Evolutionary conservation across 2,888 invertebrate species (phyloP).

Genomic region (Diabrotica balteata): DNA sequence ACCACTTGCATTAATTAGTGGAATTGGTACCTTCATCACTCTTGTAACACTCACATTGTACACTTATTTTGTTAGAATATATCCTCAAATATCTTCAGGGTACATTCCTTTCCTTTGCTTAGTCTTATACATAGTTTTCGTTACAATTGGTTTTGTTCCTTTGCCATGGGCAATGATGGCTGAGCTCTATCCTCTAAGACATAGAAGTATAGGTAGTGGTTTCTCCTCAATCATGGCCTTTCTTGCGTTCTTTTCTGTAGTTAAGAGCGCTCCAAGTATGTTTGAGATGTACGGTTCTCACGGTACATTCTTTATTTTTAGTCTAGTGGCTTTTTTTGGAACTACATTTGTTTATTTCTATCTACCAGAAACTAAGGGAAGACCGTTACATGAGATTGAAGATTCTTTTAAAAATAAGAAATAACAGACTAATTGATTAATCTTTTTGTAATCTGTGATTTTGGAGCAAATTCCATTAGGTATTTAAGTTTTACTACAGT

Average conservation of each 20-base stretch:
- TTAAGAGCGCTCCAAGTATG: slow-evolving; percentile 72
- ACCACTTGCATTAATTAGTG: slow-evolving; percentile 70
- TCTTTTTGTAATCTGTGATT: too few relatives aligned
- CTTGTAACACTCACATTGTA: slow-evolving; percentile 56
- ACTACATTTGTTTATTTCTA: slow-evolving; percentile 66
- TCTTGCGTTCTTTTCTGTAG: slow-evolving; percentile 69
- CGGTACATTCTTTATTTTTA: slow-evolving; percentile 70
- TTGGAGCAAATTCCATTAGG: too few relatives aligned
- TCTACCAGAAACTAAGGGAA: slow-evolving; percentile 75
- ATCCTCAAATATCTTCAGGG: slow-evolving; percentile 45
- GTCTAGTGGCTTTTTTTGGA: slow-evolving; percentile 66
- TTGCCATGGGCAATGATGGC: slow-evolving; percentile 80
- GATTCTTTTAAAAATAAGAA: slow-evolving; percentile 60
- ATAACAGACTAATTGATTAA: not conserved
- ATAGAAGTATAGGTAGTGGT: slow-evolving; percentile 71
- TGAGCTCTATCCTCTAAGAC: slow-evolving; percentile 68
- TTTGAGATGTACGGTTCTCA: slow-evolving; percentile 66
- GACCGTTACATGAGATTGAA: slow-evolving; percentile 73
- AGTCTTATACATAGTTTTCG: slow-evolving; percentile 67
- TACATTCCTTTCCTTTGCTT: slow-evolving; percentile 59
- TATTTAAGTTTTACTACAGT: too few relatives aligned
- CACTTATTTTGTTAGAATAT: slow-evolving; percentile 38
- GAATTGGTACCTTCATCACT: slow-evolving; percentile 67
- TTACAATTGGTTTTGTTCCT: slow-evolving; percentile 61
- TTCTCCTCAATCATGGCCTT: slow-evolving; percentile 71